phyloP scores from a whole-genome alignment of 2,888 invertebrate genomes.

The Orthonevra nobilis region DNA sequence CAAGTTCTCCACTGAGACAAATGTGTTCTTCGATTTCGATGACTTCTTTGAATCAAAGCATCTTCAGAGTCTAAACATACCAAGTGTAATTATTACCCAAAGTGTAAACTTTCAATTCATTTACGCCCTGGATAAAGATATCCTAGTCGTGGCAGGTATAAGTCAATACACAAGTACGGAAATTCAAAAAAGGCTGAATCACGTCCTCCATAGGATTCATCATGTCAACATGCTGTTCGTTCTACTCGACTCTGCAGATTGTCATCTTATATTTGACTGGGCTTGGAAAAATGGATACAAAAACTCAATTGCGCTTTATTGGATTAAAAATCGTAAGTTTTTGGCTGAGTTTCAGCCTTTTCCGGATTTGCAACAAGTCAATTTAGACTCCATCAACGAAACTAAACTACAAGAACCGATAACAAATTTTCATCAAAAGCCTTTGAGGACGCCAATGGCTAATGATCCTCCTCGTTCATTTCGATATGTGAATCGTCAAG shows the following conservation, averaged over 20 bases:
- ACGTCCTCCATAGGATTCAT: constrained; percentile 31
- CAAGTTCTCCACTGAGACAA: constrained; percentile 12
- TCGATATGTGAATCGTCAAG: constrained; percentile 32
- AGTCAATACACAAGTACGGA: not conserved
- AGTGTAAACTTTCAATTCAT: constrained; percentile 25
- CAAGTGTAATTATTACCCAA: constrained; percentile 2
- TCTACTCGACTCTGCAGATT: constrained; percentile 4
- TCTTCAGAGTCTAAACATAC: not conserved
- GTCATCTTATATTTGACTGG: constrained; percentile 8
- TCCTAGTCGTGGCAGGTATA: constrained; percentile 12
- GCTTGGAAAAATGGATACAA: constrained; percentile 33
- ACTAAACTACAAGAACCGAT: constrained; percentile 19
- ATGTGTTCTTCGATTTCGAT: constrained; percentile 27
- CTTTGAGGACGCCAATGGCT: constrained; percentile 39
- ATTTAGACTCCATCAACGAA: constrained; percentile 7
- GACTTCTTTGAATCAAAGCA: not conserved
- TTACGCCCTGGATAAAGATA: constrained; percentile 9
- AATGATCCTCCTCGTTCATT: constrained; percentile 43
- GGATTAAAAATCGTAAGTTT: not conserved
- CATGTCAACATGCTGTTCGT: constrained; percentile 27
- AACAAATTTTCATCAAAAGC: constrained; percentile 17
- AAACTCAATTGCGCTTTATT: constrained; percentile 8
- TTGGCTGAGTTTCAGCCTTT: constrained; percentile 19
- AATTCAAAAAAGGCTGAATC: constrained; percentile 1
- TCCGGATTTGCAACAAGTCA: not conserved